Conservation (phyloP, 2,113 vertebrate species). For the Trochalopteron elliotii region DNA sequence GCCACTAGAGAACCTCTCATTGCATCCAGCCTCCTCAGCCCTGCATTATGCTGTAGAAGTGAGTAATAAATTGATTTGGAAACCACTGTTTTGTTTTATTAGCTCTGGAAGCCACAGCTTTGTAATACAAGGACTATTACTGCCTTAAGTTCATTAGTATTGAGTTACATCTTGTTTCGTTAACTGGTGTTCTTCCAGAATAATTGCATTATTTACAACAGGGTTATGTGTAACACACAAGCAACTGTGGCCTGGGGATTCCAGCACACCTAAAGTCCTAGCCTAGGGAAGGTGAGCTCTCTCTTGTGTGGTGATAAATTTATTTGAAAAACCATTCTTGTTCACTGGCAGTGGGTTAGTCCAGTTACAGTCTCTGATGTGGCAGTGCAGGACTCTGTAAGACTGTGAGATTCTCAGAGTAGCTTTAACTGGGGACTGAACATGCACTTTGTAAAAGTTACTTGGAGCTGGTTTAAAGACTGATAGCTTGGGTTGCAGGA, state of each 20-base stretch:
- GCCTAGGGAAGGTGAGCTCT: background rate
- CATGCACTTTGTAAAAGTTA: background rate
- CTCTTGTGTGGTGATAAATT: background rate
- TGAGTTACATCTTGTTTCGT: background rate
- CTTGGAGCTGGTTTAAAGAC: background rate
- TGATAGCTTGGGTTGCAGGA: background rate
- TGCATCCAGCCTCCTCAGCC: constrained; percentile 82
- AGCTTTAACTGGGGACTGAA: background rate
- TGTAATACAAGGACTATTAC: background rate
- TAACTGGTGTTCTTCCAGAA: background rate
- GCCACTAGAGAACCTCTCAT: constrained; percentile 82
- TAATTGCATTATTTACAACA: background rate
- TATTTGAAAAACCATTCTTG: background rate
- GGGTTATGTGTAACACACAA: background rate
- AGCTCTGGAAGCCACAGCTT: background rate
- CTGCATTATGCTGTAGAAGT: constrained; percentile 86
- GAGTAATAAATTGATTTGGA: constrained; percentile 32
- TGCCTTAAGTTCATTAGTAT: background rate
- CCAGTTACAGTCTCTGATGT: background rate
- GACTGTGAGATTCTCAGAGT: background rate
- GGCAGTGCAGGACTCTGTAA: background rate
- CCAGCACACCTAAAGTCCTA: background rate
- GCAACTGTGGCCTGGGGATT: background rate
- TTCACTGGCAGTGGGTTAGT: background rate
- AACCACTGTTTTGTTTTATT: background rate